Evolutionary conservation across 2,888 invertebrate species (phyloP), one percentile per base, ranked within the genome.

Genomic region (Sepioteuthis lessoniana): DNA sequence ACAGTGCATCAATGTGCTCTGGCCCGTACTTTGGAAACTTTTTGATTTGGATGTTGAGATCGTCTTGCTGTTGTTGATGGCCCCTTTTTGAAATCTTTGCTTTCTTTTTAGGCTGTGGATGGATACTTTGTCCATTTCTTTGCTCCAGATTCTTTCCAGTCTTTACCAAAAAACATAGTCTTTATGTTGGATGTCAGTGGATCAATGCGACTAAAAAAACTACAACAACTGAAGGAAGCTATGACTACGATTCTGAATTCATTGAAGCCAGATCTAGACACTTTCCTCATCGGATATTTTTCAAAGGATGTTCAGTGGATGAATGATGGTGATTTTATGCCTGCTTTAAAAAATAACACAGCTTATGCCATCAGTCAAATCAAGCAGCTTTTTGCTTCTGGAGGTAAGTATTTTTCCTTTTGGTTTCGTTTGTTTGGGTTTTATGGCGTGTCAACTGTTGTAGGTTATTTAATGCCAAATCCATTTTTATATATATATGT

Each of bases 151-250:
- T 94, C 94, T 0, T 94, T 96, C 21, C 92, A 93, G 19, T 93
- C 94, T 0, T 90, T 96, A 42, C 93, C 94, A 0, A 98, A 98
- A 96, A 98, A 98, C 96, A 98, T 98, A 2, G 98, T 98, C 28
- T 98, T 98, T 96, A 98, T 98, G 47, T 97, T 98, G 96, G 98
- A 98, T 96, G 98, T 98, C 0, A 98, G 98, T 60, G 98, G 98
- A 31, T 98, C 98, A 94, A 98, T 98, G 98, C 97, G 97, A 95
- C 98, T 98, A 42, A 97, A 97, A 94, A 98, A 98, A 97, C 98
- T 98, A 91, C 97, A 97, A 38, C 98, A 98, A 97, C 97, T 98
- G 35, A 98, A 94, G 94, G 97, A 98, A 94, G 98, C 98, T 46
- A 98, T 98, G 98, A 97, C 97, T 94, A 97, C 98, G 92, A 98